These are phyloP conservation scores for Montipora capricornis DNA, from an alignment of 64 coral and sea anemone species.

Conservation along the genomic window DNA sequence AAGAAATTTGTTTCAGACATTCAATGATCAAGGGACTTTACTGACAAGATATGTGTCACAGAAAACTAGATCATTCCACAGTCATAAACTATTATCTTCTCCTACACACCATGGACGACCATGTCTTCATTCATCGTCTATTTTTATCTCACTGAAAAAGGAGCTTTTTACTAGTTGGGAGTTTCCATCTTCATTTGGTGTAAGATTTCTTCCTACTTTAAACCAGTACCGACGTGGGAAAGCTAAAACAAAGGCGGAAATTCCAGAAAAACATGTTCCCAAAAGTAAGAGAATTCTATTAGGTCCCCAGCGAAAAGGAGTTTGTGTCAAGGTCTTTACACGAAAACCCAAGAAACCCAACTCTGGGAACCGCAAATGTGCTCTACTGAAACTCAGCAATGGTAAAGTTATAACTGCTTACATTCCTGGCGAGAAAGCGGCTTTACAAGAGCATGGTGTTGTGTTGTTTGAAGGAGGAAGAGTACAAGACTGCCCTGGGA, in stretches of 20 bases:
- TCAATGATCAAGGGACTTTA: background rate
- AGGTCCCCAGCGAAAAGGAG: constrained; percentile 92
- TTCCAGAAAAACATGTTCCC: constrained; percentile 68
- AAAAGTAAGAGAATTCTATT: constrained; percentile 75
- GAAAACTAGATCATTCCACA: background rate
- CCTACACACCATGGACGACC: background rate
- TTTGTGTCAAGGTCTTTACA: constrained; percentile 98
- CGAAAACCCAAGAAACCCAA: constrained; percentile 99
- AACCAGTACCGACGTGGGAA: constrained; percentile 92
- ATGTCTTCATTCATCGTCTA: background rate
- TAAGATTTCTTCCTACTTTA: constrained; percentile 84
- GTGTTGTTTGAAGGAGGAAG: constrained; percentile 95
- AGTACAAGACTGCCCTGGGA: constrained; percentile 95
- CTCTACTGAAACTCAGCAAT: constrained; percentile 90
- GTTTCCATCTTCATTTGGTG: constrained; percentile 8
- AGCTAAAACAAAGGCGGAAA: constrained; percentile 77
- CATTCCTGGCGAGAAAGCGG: constrained; percentile 89
- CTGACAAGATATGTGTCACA: background rate
- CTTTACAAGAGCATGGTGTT: constrained; percentile 95
- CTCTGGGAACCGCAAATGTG: constrained; percentile 97
- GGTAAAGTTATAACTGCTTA: constrained; percentile 94
- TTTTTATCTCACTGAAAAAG: background rate
- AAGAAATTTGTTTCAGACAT: background rate
- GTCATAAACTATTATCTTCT: background rate
- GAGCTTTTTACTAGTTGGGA: background rate